phyloP scores from a whole-genome alignment of 2,888 invertebrate species.

The Falcaria lacertinaria region DNA sequence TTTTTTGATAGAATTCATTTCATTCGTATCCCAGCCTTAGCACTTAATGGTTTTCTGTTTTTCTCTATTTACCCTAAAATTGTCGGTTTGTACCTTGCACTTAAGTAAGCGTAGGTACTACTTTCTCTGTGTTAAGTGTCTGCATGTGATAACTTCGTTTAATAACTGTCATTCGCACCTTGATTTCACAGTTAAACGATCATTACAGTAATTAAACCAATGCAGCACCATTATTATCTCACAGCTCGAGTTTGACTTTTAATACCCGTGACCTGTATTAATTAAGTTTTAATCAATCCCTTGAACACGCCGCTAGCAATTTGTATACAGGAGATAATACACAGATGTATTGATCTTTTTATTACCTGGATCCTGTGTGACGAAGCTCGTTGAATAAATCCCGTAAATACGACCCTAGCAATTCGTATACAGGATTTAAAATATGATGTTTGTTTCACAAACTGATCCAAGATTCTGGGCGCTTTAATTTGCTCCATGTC shows the following conservation, averaged over 20 bases:
- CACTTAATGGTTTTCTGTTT: conserved; percentile 34
- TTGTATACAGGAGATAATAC: no score
- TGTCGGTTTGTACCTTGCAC: conserved; percentile 42
- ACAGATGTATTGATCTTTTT: no score
- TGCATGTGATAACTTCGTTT: conserved; percentile 22
- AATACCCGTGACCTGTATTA: no score
- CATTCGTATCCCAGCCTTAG: conserved; percentile 21
- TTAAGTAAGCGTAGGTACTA: conserved; percentile 39
- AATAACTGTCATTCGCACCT: conserved; percentile 20
- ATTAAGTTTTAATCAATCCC: no score
- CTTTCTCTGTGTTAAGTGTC: conserved; percentile 47
- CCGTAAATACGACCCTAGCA: no score
- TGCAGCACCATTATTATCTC: conserved; percentile 17
- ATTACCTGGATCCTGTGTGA: no score
- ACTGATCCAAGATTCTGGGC: conserved; percentile 41
- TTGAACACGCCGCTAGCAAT: no score
- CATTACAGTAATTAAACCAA: conserved; percentile 11
- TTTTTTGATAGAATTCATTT: no score
- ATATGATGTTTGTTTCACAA: conserved; percentile 32
- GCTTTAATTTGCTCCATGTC: conserved; percentile 28
- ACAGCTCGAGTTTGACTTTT: conserved; percentile 18
- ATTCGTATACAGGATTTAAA: conserved; percentile 22
- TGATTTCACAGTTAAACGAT: conserved; percentile 12
- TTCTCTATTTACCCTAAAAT: conserved; percentile 59
- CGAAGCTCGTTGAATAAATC: no score